Evolutionary conservation across 1,140 invertebrate species (phyloP).

Genomic region (Idris sp.): DNA sequence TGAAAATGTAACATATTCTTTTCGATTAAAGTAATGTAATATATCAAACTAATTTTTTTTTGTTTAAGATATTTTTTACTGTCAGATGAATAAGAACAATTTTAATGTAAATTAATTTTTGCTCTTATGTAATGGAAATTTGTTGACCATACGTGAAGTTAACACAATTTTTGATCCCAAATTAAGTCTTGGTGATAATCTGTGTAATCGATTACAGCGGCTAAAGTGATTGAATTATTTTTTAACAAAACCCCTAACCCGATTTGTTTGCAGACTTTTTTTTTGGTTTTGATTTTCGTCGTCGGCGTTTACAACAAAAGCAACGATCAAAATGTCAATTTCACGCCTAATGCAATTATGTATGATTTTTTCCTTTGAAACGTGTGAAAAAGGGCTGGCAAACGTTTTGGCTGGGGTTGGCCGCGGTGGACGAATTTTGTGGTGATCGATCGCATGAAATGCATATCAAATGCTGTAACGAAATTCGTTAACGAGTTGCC

Average conservation of each 20-base stretch:
- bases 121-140: background rate
- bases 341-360: conserved; percentile 29
- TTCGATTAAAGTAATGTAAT: too few species aligned
- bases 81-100: too few species aligned
- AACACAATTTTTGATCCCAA: conserved; percentile 8
- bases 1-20: too few species aligned
- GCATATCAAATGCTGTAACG: conserved; percentile 65
- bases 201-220: conserved; percentile 7
- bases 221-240: conserved; percentile 47
- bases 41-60: too few species aligned
- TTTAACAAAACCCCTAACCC: conserved; percentile 39
- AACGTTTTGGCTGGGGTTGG: conserved; percentile 9
- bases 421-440: conserved; percentile 41
- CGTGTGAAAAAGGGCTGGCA: conserved; percentile 27
- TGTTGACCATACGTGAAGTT: too few species aligned
- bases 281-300: too few species aligned
- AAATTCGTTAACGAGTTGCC: conserved; percentile 64
- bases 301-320: too few species aligned
- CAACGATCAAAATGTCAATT: conserved; percentile 17
- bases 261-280: conserved; percentile 43
- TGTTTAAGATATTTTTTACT: too few species aligned
- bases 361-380: conserved; percentile 28
- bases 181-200: background rate
- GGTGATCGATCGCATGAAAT: conserved; percentile 64
- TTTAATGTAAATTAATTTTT: too few species aligned